These are phyloP conservation scores for Bacillus rossius DNA, from an alignment of 1,140 invertebrate genomes.

Conservation along the genomic window DNA sequence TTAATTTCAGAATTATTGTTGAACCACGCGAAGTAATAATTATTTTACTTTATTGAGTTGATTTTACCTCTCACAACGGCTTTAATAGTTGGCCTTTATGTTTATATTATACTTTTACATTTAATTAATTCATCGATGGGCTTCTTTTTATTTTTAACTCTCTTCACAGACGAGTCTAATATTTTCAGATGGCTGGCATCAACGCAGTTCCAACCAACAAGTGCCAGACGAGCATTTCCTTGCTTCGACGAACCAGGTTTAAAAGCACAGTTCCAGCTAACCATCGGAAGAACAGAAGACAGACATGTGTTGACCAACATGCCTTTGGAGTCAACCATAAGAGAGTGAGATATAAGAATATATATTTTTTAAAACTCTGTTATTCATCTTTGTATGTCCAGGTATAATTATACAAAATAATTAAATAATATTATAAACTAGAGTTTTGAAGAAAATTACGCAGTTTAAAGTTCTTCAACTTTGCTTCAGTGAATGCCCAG, in stretches of 20 bases:
- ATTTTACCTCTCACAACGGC: too few species aligned
- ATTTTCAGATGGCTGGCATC: constrained; percentile 69
- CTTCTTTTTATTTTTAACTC: too few species aligned
- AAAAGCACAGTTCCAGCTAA: constrained; percentile 79
- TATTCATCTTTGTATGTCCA: neutral
- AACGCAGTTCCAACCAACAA: constrained; percentile 89
- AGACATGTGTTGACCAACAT: constrained; percentile 75
- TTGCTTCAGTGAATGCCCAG: too few species aligned
- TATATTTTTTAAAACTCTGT: neutral
- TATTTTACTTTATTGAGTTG: too few species aligned
- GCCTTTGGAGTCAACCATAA: constrained; percentile 39
- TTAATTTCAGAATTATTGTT: too few species aligned
- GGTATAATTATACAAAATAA: neutral
- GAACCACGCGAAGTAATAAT: too few species aligned
- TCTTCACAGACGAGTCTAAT: too few species aligned
- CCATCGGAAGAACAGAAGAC: constrained; percentile 62
- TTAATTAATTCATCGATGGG: too few species aligned
- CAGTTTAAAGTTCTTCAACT: neutral
- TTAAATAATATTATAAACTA: neutral
- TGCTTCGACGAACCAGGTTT: constrained; percentile 91
- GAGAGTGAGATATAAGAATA: neutral
- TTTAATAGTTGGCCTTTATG: too few species aligned
- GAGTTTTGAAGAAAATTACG: neutral
- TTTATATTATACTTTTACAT: too few species aligned
- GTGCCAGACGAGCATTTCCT: constrained; percentile 84